Base-by-base conservation (phyloP, 2,113 vertebrate genomes). In the Periophthalmodon schlosseri region DNA sequence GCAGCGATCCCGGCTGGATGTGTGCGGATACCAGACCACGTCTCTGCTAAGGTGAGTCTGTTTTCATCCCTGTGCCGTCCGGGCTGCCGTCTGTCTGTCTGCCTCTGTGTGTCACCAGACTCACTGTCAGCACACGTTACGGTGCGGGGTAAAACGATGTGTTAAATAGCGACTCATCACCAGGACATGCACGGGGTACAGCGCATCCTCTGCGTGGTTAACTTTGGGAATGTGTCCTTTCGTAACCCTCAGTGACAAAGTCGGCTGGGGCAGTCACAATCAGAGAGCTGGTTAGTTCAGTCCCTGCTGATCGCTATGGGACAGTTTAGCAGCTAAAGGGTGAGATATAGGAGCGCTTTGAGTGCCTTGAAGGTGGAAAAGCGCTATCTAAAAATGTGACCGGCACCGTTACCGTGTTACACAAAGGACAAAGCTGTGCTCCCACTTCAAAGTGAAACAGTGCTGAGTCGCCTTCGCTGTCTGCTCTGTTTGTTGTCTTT, bases 41-140 rank as follows among this genome's bases (percentile, higher is more conserved):
- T 86, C 84, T 36, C 75, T 78, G 71, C 81, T 64, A 91, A 93
- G 93, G 93, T 94, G 92, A 92, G 91, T 61, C 54, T 82, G 67
- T 46, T 70, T 74, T 49, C 70, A 65, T 74, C 2, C 70, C 57
- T 78, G 77, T 85, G 69, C 70, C 70, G 36, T 66, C 64, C 63
- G 70, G 24, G 3, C 36, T 76, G 66, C 33, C 68, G 76, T 75
- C 18, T 80, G 80, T 54, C 7, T 73, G 74, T 72, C 44, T n/a
- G 63, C 18, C 68, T 70, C 76, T 52, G 73, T 54, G 73, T 54
- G 47, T 49, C 75, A 67, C 34, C 72, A 70, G 70, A 63, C 70
- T 47, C 49, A 58, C 47, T 76, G 71, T 52, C 60, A 49, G 12
- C 70, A 70, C 56, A 69, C 74, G 68, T 68, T 69, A 6, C 57